phyloP scores from a whole-genome alignment of 2,888 invertebrate species.

The Aricia artaxerxes region DNA sequence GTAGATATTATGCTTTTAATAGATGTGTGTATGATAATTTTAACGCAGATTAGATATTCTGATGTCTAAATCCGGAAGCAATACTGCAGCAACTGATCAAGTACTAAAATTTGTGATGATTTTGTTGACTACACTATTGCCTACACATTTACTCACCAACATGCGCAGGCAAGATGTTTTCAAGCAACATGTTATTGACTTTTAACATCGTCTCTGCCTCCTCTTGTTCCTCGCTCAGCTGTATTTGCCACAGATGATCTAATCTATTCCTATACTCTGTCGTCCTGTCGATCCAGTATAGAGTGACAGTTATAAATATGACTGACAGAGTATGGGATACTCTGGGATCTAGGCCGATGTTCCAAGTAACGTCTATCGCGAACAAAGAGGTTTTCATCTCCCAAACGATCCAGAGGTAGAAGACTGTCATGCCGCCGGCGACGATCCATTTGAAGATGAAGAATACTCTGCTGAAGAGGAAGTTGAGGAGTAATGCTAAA shows the following conservation, averaged over 20 bases:
- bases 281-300: conserved; percentile 93
- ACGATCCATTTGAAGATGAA: conserved; percentile 89
- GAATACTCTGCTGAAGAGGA: conserved; percentile 91
- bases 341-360: conserved; percentile 84
- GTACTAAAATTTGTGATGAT: too few relatives aligned
- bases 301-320: conserved; percentile 85
- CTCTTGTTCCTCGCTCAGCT: conserved; percentile 90
- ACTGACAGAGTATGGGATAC: conserved; percentile 88
- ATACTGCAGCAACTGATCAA: too few relatives aligned
- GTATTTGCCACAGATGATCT: conserved; percentile 85
- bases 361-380: conserved; percentile 84
- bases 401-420: conserved; percentile 86
- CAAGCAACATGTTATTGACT: conserved; percentile 92
- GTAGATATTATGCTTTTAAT: too few relatives aligned
- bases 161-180: conserved; percentile 95
- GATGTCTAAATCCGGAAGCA: too few relatives aligned
- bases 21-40: too few relatives aligned
- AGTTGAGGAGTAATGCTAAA: conserved; percentile 84
- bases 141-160: conserved; percentile 83
- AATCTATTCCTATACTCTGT: conserved; percentile 93
- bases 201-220: conserved; percentile 92
- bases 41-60: too few relatives aligned
- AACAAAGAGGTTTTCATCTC: conserved; percentile 79
- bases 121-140: too few relatives aligned
- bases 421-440: conserved; percentile 82